These are phyloP conservation scores for Popillia japonica DNA, from an alignment of 1,140 invertebrate genomes.

Conservation along the genomic window DNA sequence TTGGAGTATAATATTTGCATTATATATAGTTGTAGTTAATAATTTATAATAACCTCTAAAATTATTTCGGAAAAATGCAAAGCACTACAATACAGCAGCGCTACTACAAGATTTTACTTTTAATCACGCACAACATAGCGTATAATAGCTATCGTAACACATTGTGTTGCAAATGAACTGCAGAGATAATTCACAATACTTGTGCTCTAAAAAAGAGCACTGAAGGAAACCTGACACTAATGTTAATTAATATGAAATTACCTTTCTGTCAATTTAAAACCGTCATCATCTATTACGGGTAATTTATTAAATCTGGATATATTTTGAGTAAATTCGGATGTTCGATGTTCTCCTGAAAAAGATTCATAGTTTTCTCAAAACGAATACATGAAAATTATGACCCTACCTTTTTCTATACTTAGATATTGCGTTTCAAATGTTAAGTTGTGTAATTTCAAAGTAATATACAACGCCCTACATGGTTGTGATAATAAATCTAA, in stretches of 20 bases:
- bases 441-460: conserved; percentile 1
- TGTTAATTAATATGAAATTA: conserved; percentile 54
- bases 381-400: background rate
- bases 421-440: background rate
- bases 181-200: background rate
- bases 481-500: conserved; percentile 21
- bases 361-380: background rate
- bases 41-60: too few species aligned
- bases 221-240: background rate
- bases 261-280: conserved; percentile 83
- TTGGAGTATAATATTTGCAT: too few species aligned
- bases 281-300: conserved; percentile 81
- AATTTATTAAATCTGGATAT: conserved; percentile 81
- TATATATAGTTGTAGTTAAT: too few species aligned
- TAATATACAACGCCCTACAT: background rate
- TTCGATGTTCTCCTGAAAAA: conserved; percentile 74
- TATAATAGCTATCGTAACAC: too few species aligned
- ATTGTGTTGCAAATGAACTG: too few species aligned
- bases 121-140: too few species aligned
- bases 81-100: background rate
- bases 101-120: too few species aligned
- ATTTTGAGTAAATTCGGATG: conserved; percentile 69
- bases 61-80: too few species aligned
- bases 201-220: background rate
- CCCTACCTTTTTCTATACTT: conserved; percentile 1